Evolutionary conservation across 1,140 invertebrate genomes (phyloP).

Genomic region (Heliconius hermathena): DNA sequence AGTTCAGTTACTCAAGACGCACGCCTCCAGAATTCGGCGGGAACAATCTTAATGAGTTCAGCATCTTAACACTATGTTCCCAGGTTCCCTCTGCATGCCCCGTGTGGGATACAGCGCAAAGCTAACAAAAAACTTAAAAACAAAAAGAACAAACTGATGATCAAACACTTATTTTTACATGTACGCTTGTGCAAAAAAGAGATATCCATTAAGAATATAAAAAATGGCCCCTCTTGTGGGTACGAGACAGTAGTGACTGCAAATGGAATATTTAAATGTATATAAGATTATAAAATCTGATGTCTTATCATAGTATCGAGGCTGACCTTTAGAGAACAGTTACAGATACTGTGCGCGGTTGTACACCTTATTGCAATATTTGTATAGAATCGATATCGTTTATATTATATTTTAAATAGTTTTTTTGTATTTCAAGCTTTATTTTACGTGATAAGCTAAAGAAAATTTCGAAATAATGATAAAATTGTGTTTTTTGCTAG

Average conservation of each 20-base stretch:
- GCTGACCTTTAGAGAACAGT: slow-evolving; percentile 26
- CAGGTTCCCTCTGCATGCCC: no score
- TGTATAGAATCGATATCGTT: background rate
- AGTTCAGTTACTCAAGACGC: no score
- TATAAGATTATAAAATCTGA: slow-evolving; percentile 22
- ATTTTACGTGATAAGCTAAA: background rate
- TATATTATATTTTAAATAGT: slow-evolving; percentile 4
- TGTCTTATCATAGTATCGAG: slow-evolving; percentile 28
- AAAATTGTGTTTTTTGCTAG: background rate
- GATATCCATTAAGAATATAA: slow-evolving; percentile 1
- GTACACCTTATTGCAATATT: background rate
- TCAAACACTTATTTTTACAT: background rate
- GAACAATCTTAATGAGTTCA: no score
- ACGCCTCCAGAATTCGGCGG: no score
- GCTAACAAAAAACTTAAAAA: background rate
- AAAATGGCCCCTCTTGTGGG: background rate
- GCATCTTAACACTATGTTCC: background rate
- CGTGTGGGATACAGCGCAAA: background rate
- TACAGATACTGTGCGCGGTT: slow-evolving; percentile 8
- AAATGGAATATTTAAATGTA: slow-evolving; percentile 28
- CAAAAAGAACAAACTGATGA: background rate
- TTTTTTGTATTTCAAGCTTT: background rate
- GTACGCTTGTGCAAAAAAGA: background rate
- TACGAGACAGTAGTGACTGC: background rate
- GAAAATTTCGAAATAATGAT: background rate